Evolutionary conservation across 1,140 invertebrate genomes (phyloP).

Genomic region (Zaprionus tsacasi): DNA sequence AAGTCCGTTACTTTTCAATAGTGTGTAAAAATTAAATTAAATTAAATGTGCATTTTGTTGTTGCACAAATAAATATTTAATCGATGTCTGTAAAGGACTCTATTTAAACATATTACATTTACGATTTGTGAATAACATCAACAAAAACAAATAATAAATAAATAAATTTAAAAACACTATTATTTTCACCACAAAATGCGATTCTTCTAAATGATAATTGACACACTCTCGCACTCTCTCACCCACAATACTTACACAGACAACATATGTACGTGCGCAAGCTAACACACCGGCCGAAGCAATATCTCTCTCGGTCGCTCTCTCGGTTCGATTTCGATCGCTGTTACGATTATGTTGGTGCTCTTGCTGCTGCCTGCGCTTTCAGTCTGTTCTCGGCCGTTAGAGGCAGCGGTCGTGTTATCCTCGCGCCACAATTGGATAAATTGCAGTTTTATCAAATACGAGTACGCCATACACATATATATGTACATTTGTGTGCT

Average conservation of each 20-base stretch:
- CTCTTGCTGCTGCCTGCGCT: constrained; percentile 30
- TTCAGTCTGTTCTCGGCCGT: constrained; percentile 61
- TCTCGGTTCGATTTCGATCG: constrained; percentile 38
- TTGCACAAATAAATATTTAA: too few species aligned
- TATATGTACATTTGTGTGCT: constrained; percentile 25
- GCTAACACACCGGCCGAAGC: neutral
- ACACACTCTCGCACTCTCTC: constrained; percentile 21
- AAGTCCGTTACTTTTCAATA: neutral
- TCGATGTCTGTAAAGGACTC: too few species aligned
- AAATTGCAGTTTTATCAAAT: constrained; percentile 49
- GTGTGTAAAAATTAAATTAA: neutral
- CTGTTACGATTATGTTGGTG: constrained; percentile 43
- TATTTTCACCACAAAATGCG: neutral
- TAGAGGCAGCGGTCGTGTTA: constrained; percentile 55
- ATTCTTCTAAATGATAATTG: constrained; percentile 1
- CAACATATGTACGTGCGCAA: neutral
- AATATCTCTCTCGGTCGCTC: constrained; percentile 39
- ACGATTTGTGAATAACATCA: too few species aligned
- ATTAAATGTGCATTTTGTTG: neutral
- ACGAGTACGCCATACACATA: neutral
- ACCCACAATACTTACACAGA: constrained; percentile 11
- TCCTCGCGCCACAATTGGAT: constrained; percentile 24
- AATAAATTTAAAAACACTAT: too few species aligned
- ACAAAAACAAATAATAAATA: too few species aligned
- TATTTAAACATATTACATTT: too few species aligned